Base-by-base conservation (phyloP, 2,888 invertebrate genomes). In the Andrena camellia region DNA sequence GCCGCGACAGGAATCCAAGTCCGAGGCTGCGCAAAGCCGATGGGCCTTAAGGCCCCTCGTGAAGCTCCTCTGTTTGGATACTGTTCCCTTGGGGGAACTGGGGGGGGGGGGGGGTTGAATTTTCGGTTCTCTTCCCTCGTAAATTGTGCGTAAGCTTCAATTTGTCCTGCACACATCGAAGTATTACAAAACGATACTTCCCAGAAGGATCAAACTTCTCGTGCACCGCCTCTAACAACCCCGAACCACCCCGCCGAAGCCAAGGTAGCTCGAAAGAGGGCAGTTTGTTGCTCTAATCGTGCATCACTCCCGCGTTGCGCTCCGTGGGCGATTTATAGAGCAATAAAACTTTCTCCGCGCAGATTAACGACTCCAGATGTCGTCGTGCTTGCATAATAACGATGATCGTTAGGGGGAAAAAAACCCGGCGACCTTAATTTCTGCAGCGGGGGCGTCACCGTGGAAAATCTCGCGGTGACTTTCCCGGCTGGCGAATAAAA, bases 391-490 rank as follows among this genome's bases (percentile, higher is more conserved):
- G 31, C 42, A 57, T 23, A 26, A 54, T 26, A n/a, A 72, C 23
- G 1, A 35, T 10, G 3, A 66, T 42, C 63, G 23, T 17, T 63
- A 23, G 20, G 35, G 35, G 17, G 5, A 48, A 57, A 17, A 74
- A 71, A 66, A 31, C 71, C 62, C 57, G 23, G 63, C 75, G 64
- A 57, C 17, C 72, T 50, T 54, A 77, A 77, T 71, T 67, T 63
- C 52, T 52, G 13, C 60, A 66, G 52, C 60, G 70, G 52, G 67
- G 20, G 70, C 62, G 70, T 60, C 57, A 59, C 42, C 60, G 68
- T 42, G 75, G 85, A 64, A 85, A 82, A 85, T 73, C 73, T 82
- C 68, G 35, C 72, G 85, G 76, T 62, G 67, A 78, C 78, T 71
- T 63, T 59, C 79, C 57, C 78, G 33, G 67, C 72, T 67, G 72